These are phyloP conservation scores for Neoniphon sammara DNA, from an alignment of 2,797 vertebrate genomes.

Conservation along the genomic window DNA sequence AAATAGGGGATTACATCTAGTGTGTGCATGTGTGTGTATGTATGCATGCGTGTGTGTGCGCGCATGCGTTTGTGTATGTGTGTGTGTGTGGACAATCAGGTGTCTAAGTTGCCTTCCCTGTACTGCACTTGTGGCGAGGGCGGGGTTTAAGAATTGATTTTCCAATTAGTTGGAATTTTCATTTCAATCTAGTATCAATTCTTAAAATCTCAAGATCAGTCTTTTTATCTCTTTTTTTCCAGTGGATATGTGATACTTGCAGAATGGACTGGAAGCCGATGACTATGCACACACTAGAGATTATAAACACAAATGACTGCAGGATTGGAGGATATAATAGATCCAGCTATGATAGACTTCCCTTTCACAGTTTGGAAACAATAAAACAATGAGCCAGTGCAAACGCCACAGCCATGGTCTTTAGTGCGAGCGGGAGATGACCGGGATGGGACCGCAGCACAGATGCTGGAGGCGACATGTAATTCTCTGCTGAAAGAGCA, in stretches of 20 bases:
- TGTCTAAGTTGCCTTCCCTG: no score
- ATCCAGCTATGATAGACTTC: background rate
- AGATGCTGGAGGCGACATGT: conserved; percentile 1
- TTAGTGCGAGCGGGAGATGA: background rate
- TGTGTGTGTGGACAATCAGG: no score
- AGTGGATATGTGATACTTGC: background rate
- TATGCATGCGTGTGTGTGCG: no score
- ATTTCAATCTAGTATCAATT: no score
- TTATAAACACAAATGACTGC: background rate
- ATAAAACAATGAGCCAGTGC: background rate
- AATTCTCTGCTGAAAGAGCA: background rate
- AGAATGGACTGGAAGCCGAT: background rate
- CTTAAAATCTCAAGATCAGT: no score
- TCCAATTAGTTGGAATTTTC: no score
- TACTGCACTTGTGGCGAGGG: no score
- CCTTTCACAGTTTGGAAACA: background rate
- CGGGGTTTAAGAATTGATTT: no score
- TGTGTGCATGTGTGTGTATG: no score
- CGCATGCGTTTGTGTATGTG: no score
- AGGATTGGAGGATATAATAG: background rate
- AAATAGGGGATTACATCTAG: background rate
- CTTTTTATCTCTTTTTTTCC: no score
- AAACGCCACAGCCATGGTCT: background rate
- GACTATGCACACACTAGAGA: background rate
- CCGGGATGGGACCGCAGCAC: background rate